These are phyloP conservation scores for Opisthocomus hoazin DNA, from an alignment of 2,113 vertebrate genomes.

Conservation along the genomic window DNA sequence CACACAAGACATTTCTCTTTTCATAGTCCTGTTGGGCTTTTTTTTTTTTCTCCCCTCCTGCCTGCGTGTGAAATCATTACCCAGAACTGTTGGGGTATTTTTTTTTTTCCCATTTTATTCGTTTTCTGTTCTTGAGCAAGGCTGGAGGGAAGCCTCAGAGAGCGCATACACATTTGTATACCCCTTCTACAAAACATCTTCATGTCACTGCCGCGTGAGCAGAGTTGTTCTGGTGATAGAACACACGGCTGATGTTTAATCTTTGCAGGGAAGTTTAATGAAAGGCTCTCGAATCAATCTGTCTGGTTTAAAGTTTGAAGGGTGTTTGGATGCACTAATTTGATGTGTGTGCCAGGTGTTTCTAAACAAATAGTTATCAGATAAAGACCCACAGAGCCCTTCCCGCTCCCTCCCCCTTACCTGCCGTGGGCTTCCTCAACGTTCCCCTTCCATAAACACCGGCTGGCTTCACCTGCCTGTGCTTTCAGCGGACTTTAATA, in stretches of 20 bases:
- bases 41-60: rapidly evolving
- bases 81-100: background rate
- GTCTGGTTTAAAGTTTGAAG: constrained; percentile 60
- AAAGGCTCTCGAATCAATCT: constrained; percentile 38
- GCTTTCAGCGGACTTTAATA: background rate
- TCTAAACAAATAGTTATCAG: constrained; percentile 36
- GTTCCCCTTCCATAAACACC: background rate
- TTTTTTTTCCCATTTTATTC: background rate
- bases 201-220: background rate
- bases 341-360: constrained; percentile 20
- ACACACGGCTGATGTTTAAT: constrained; percentile 52
- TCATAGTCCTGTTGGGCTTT: background rate
- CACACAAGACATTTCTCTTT: background rate
- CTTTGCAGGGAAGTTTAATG: constrained; percentile 54
- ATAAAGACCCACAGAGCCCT: background rate
- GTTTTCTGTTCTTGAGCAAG: background rate
- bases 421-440: background rate
- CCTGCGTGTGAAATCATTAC: background rate
- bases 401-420: background rate
- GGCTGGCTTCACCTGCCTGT: background rate
- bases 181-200: background rate
- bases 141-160: background rate
- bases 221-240: background rate
- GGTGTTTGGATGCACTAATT: constrained; percentile 11
- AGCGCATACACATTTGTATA: background rate